A percentile compares a stretch with the other conserved stretches of the same genome.
These are phyloP conservation scores for Pygmarrhopalites habei DNA, from an alignment of 1,140 invertebrate genomes.

Conservation along the genomic window DNA sequence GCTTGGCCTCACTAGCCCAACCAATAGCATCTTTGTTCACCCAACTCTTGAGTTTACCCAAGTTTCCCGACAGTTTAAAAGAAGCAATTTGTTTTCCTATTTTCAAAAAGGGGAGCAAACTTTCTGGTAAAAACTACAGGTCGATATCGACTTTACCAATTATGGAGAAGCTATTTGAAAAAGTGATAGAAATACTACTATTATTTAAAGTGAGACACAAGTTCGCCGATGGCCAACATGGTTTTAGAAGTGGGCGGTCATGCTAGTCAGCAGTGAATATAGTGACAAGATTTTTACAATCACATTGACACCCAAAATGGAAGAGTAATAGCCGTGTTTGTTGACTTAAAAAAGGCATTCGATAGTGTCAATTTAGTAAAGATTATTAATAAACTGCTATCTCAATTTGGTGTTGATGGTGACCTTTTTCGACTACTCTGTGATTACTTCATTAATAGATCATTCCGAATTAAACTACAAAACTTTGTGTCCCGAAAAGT, in stretches of 20 bases:
- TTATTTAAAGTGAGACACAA: neutral
- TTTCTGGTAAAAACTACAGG: too few relatives aligned
- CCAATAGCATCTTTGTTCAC: too few relatives aligned
- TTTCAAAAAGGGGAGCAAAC: too few relatives aligned
- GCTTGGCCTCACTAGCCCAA: too few relatives aligned
- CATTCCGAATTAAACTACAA: neutral
- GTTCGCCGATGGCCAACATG: neutral
- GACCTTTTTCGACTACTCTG: neutral
- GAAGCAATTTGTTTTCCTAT: too few relatives aligned
- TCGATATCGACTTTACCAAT: too few relatives aligned
- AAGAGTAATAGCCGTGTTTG: neutral
- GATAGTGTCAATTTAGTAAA: neutral
- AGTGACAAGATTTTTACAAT: neutral
- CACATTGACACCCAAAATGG: neutral
- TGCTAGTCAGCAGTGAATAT: neutral
- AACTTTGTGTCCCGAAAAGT: too few relatives aligned
- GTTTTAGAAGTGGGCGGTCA: neutral
- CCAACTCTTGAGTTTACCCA: too few relatives aligned
- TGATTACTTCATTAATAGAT: neutral
- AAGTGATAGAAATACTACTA: neutral
- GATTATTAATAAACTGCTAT: neutral
- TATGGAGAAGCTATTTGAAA: constrained; percentile 6
- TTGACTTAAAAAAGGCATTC: constrained; percentile 2
- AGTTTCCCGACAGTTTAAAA: too few relatives aligned
- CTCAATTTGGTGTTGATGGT: neutral